Conservation (phyloP, 2,888 invertebrate genomes). For the Nysson spinosus region DNA sequence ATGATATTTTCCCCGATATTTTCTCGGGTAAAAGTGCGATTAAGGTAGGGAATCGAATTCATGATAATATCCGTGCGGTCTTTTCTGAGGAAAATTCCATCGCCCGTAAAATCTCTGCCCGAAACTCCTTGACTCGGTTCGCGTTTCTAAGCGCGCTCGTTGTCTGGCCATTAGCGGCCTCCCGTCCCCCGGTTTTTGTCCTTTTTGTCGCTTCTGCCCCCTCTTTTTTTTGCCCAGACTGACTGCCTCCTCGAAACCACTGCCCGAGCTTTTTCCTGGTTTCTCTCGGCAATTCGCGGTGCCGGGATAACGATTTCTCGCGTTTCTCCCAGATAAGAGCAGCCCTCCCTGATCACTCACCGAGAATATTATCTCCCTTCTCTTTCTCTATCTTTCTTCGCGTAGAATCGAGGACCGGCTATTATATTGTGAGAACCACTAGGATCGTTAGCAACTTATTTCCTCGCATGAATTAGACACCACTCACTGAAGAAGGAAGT, state of each 20-base stretch:
- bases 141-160: constrained; percentile 48
- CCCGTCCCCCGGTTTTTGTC: constrained; percentile 35
- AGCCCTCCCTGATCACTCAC: not conserved
- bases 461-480: no score
- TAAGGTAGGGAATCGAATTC: not conserved
- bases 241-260: constrained; percentile 39
- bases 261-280: constrained; percentile 40
- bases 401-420: no score
- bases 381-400: no score
- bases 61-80: not conserved
- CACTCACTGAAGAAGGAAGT: no score
- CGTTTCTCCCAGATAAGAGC: constrained; percentile 18
- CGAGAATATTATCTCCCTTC: no score
- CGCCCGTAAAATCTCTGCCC: constrained; percentile 1
- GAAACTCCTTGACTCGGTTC: constrained; percentile 36
- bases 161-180: constrained; percentile 66
- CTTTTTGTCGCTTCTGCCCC: constrained; percentile 41
- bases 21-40: no score
- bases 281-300: constrained; percentile 27
- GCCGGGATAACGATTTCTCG: constrained; percentile 39
- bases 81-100: not conserved
- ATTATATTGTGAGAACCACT: no score
- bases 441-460: no score
- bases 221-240: constrained; percentile 40
- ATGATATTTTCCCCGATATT: no score